Conservation (phyloP, 2,888 invertebrate genomes). For the Acanthoscelides obtectus region DNA sequence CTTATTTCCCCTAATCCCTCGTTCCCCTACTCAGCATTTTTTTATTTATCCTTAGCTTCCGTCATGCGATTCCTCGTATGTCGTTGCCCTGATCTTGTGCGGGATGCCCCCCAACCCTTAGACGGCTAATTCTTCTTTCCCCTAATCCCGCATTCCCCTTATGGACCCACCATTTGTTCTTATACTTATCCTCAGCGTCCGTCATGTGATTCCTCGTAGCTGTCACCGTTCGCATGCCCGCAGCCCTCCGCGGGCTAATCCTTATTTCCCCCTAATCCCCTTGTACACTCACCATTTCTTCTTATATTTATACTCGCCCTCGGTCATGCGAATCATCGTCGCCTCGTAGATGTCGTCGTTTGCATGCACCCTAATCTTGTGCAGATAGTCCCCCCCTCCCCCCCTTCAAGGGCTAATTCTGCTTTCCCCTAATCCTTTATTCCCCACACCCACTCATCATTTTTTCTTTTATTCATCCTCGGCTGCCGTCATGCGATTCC, state of each 20-base stretch:
- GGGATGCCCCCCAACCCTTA: conserved; percentile 88
- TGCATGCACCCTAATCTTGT: conserved; percentile 88
- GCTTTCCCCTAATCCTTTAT: too few relatives aligned
- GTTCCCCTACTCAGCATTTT: conserved; percentile 65
- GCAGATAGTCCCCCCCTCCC: conserved; percentile 77
- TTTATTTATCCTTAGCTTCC: conserved; percentile 87
- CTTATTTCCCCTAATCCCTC: too few relatives aligned
- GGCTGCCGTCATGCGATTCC: conserved; percentile 85
- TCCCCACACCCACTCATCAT: conserved; percentile 72
- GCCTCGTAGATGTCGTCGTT: conserved; percentile 94
- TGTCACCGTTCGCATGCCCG: conserved; percentile 91
- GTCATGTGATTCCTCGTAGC: conserved; percentile 89
- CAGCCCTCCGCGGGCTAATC: too few relatives aligned
- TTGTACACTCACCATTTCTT: conserved; percentile 73
- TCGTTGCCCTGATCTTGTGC: conserved; percentile 88
- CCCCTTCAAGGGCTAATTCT: conserved; percentile 74
- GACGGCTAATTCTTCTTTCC: too few relatives aligned
- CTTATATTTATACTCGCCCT: conserved; percentile 87
- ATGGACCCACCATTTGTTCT: conserved; percentile 83
- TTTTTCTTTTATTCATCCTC: conserved; percentile 92
- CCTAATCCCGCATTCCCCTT: too few relatives aligned
- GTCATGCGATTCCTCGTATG: conserved; percentile 94
- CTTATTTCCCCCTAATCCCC: neutral
- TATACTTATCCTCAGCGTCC: conserved; percentile 85
- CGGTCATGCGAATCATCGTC: conserved; percentile 87